Conservation (phyloP, 2,888 invertebrate genomes). For the Dioctria rufipes region DNA sequence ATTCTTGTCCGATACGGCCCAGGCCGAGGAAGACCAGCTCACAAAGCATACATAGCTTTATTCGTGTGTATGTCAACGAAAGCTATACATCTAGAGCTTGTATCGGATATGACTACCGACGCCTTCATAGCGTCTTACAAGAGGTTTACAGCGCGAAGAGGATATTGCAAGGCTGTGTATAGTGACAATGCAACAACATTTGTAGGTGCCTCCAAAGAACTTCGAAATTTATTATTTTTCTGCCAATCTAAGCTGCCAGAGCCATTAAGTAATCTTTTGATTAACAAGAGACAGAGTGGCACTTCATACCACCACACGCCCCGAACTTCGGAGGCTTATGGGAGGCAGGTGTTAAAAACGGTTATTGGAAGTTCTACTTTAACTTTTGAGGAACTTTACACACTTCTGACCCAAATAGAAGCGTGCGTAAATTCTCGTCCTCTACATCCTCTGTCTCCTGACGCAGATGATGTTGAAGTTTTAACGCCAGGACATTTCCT, state of each 20-base stretch:
- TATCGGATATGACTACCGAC: constrained; percentile 58
- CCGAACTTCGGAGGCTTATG: constrained; percentile 54
- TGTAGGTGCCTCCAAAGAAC: constrained; percentile 61
- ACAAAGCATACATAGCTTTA: constrained; percentile 62
- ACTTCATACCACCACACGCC: constrained; percentile 61
- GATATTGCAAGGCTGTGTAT: constrained; percentile 60
- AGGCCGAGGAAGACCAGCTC: constrained; percentile 57
- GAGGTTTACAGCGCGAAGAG: constrained; percentile 63
- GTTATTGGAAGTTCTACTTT: neutral
- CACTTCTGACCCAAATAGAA: constrained; percentile 60
- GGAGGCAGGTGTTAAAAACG: constrained; percentile 53
- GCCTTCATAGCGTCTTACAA: constrained; percentile 62
- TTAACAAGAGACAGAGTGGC: constrained; percentile 61
- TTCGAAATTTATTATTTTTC: too few species aligned
- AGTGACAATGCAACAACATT: constrained; percentile 65
- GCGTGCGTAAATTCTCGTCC: constrained; percentile 60
- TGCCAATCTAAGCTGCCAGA: too few species aligned
- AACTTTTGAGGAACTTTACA: constrained; percentile 47
- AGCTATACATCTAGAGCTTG: constrained; percentile 58
- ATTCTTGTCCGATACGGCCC: constrained; percentile 54
- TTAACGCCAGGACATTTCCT: constrained; percentile 58
- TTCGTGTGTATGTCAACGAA: constrained; percentile 62
- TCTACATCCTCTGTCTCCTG: constrained; percentile 56
- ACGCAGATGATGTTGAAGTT: constrained; percentile 51
- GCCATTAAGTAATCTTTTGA: neutral